Conservation (phyloP, 2,797 vertebrate genomes). For the Epinephelus malabaricus region DNA sequence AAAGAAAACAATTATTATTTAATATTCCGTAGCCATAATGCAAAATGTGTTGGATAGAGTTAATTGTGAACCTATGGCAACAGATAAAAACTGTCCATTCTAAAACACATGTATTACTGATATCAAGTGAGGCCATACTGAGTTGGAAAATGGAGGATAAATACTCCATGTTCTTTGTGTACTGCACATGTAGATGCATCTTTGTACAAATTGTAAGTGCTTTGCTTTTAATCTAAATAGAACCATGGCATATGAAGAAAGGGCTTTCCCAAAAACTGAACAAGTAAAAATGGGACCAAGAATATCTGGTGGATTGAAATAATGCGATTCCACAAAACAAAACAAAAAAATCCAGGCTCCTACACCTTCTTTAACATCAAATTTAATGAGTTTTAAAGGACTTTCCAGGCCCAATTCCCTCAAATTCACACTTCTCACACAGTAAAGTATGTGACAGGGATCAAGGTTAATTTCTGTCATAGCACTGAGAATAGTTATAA, state of each 20-base stretch:
- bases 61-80: not conserved
- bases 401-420: too few relatives aligned
- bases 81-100: not conserved
- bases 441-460: too few relatives aligned
- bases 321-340: not conserved
- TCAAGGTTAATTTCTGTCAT: too few relatives aligned
- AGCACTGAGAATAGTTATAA: too few relatives aligned
- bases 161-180: not conserved
- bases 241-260: rapidly evolving
- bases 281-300: not conserved
- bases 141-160: not conserved
- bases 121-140: not conserved
- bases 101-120: not conserved
- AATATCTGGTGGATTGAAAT: not conserved
- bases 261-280: not conserved
- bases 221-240: not conserved
- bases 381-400: too few relatives aligned
- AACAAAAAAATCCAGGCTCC: too few relatives aligned
- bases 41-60: not conserved
- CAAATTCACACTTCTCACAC: too few relatives aligned
- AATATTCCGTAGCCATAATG: not conserved
- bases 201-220: not conserved
- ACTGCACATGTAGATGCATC: not conserved
- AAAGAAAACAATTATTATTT: not conserved
- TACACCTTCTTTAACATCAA: too few relatives aligned